Percentiles rank a stretch among this genome's conserved stretches.
phyloP scores from a whole-genome alignment of 2,797 vertebrate species.

The Loriculus beryllinus region DNA sequence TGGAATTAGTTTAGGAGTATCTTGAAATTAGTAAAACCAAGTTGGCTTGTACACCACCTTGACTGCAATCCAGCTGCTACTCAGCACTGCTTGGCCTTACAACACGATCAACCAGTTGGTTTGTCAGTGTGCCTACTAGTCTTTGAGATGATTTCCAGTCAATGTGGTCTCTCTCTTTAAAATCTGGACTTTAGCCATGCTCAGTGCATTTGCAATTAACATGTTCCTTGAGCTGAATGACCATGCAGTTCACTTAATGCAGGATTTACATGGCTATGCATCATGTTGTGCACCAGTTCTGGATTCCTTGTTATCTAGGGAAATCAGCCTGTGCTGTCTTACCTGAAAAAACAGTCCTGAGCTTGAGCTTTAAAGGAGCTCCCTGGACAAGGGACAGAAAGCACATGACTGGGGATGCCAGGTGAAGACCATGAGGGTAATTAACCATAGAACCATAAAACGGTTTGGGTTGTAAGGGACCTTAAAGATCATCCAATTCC shows the following conservation, averaged over 20 bases:
- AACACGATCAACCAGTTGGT: not conserved
- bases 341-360: not conserved
- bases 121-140: not conserved
- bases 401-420: not conserved
- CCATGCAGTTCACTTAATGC: not conserved
- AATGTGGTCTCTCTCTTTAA: not conserved
- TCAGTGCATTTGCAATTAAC: not conserved
- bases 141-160: not conserved
- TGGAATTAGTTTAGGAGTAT: not conserved
- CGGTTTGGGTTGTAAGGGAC: not conserved
- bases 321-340: not conserved
- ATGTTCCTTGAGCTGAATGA: not conserved
- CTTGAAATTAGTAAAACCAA: not conserved
- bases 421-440: not conserved
- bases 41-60: fast-evolving
- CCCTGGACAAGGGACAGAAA: not conserved
- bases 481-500: not conserved
- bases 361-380: not conserved
- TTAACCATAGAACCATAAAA: not conserved
- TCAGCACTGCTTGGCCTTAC: not conserved
- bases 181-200: not conserved
- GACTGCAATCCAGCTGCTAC: not conserved
- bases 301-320: not conserved
- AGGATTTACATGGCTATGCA: not conserved
- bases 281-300: not conserved